Evolutionary conservation across 1,140 invertebrate species (phyloP).

Genomic region (Oncopodura yosiiana): DNA sequence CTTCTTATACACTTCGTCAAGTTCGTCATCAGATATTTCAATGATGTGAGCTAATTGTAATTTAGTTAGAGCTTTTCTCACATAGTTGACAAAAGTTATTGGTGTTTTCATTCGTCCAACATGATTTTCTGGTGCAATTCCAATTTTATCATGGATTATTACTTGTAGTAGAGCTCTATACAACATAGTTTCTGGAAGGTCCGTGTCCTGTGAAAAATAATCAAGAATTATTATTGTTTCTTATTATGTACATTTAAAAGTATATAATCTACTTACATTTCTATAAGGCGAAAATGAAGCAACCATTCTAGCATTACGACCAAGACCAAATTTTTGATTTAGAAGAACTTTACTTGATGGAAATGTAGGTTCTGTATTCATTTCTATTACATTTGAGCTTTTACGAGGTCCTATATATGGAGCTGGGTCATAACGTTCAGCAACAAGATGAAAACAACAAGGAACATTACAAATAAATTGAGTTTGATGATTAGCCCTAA

Average conservation of each 20-base stretch:
- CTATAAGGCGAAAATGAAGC: conserved; percentile 62
- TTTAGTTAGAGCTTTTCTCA: conserved; percentile 50
- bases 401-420: neutral
- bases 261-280: conserved; percentile 42
- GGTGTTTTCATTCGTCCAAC: conserved; percentile 27
- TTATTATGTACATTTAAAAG: neutral
- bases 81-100: conserved; percentile 47
- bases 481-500: too few relatives aligned
- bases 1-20: conserved; percentile 43
- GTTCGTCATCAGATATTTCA: conserved; percentile 42
- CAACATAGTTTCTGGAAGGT: conserved; percentile 48
- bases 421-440: conserved; percentile 43
- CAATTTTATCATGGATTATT: conserved; percentile 41
- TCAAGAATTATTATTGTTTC: neutral
- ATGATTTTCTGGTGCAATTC: conserved; percentile 15
- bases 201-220: conserved; percentile 39
- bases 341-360: conserved; percentile 48
- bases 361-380: conserved; percentile 41
- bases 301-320: conserved; percentile 70
- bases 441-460: conserved; percentile 80
- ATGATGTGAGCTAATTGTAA: conserved; percentile 39
- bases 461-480: conserved; percentile 66
- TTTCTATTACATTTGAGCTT: too few relatives aligned
- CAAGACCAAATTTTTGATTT: conserved; percentile 45
- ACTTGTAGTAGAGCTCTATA: conserved; percentile 66